Base-by-base conservation (phyloP, 2,888 invertebrate genomes). In the Acleris sparsana region DNA sequence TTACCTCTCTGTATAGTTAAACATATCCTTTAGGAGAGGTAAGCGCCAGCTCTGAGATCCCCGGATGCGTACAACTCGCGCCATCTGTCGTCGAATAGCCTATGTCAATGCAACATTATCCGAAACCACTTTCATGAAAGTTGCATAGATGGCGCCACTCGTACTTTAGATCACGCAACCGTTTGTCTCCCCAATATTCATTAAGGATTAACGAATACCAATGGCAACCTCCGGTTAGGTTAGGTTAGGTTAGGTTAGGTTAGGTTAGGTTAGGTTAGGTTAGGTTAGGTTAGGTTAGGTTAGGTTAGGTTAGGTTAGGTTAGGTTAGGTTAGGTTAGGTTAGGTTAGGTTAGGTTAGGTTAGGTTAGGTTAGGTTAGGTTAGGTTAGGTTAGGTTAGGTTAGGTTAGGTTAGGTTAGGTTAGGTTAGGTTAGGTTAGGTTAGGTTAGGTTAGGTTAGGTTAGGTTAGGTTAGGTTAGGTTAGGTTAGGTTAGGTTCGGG, bases 251-350 rank as follows among this genome's bases (percentile, higher is more conserved):
- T 29, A 29, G 29, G 29, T 29, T 29, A 29, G 29, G 29, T 29
- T 29, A 29, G 43, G 43, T 43, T 43, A 43, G 43, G 43, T 43
- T 43, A 43, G 43, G 43, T 43, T 43, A 43, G 43, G 43, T 43
- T 43, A 43, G 43, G 43, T 43, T 43, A 43, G 43, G 43, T 43
- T 43, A 20, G 49, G 53, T 53, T 53, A 53, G 53, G 53, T 53
- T 53, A 53, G 53, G 53, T 53, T 53, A 29, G 29, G 53, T 53
- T 53, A 53, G 53, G 53, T 53, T 53, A 53, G 53, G 53, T 53
- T 53, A 29, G 29, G 53, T 53, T 53, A 29, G 53, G 53, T 53
- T 53, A 53, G 53, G 53, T 66, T 65, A 65, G 43, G 43, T 43
- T 43, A 43, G 43, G 43, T 43, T 43, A 43, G 43, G 43, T 43